These are phyloP conservation scores for Trachythela sp. DNA, from an alignment of 64 coral and sea anemone genomes.

Conservation along the genomic window DNA sequence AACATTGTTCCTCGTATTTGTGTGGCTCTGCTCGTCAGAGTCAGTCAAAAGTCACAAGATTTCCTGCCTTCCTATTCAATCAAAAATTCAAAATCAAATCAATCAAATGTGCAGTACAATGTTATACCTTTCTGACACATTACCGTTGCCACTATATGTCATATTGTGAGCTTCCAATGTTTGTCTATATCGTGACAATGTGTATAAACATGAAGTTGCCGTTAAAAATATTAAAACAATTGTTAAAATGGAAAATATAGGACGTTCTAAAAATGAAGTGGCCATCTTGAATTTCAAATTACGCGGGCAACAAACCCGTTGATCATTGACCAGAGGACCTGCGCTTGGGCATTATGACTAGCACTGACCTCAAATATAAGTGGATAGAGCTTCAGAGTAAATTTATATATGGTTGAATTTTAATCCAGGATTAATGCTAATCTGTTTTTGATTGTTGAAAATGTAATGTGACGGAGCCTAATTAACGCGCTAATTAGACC, in stretches of 20 bases:
- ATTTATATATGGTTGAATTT: too few relatives aligned
- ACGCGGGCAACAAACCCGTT: not conserved
- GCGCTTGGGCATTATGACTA: not conserved
- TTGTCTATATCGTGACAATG: slow-evolving; percentile 55
- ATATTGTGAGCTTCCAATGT: not conserved
- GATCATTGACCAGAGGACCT: not conserved
- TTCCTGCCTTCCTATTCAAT: too few relatives aligned
- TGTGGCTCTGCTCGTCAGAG: too few relatives aligned
- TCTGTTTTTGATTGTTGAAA: not conserved
- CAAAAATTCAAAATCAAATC: too few relatives aligned
- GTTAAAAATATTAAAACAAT: slow-evolving; percentile 58
- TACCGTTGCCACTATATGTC: not conserved
- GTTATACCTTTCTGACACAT: not conserved
- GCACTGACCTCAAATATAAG: not conserved
- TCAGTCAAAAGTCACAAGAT: too few relatives aligned
- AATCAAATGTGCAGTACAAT: not conserved
- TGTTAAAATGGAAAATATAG: slow-evolving; percentile 28
- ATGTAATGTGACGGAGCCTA: not conserved
- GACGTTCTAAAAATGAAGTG: not conserved
- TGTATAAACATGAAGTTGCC: slow-evolving; percentile 52
- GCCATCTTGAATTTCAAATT: slow-evolving; percentile 21
- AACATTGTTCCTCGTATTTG: too few relatives aligned
- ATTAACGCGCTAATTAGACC: not conserved
- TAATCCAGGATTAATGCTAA: not conserved
- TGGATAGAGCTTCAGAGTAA: too few relatives aligned